Conservation (phyloP, 2,888 invertebrate species). For the Steinernema carpocapsae region DNA sequence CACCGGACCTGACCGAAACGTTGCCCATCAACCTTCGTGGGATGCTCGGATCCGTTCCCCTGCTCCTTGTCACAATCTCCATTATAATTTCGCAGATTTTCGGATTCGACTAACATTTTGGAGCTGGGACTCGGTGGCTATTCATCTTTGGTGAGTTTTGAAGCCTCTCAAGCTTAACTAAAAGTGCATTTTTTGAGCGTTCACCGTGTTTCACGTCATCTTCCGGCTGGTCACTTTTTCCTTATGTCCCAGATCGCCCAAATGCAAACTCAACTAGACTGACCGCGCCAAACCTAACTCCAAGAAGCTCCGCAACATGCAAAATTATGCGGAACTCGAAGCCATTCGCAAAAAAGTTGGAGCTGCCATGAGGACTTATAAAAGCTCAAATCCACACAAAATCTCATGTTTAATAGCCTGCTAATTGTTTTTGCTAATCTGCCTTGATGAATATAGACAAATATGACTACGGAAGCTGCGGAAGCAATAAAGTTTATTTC, state of each 20-base stretch:
- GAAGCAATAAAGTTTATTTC: too few relatives aligned
- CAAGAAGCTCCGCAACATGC: slow-evolving; percentile 80
- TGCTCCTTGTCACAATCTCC: slow-evolving; percentile 84
- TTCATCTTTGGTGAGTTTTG: slow-evolving; percentile 74
- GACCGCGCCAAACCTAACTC: slow-evolving; percentile 71
- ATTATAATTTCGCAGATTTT: slow-evolving; percentile 82
- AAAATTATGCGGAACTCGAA: slow-evolving; percentile 71
- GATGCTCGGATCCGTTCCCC: slow-evolving; percentile 85
- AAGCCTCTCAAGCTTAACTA: too few relatives aligned
- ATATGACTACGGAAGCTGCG: too few relatives aligned
- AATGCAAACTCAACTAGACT: slow-evolving; percentile 74
- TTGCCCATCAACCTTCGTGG: slow-evolving; percentile 83
- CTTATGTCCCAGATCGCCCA: slow-evolving; percentile 84
- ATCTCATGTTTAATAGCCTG: slow-evolving; percentile 52
- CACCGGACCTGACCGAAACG: slow-evolving; percentile 84
- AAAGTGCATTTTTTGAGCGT: slow-evolving; percentile 46
- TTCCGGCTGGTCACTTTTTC: slow-evolving; percentile 79
- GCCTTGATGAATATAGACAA: too few relatives aligned
- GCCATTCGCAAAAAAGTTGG: slow-evolving; percentile 61
- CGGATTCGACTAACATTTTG: slow-evolving; percentile 78
- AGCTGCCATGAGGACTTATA: slow-evolving; percentile 40
- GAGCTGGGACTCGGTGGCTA: slow-evolving; percentile 78
- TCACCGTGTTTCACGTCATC: slow-evolving; percentile 79
- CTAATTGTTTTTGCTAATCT: slow-evolving; percentile 81
- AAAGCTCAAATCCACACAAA: slow-evolving; percentile 45